phyloP scores from a whole-genome alignment of 2,888 invertebrate genomes.

The Lithophane semibrunnea region DNA sequence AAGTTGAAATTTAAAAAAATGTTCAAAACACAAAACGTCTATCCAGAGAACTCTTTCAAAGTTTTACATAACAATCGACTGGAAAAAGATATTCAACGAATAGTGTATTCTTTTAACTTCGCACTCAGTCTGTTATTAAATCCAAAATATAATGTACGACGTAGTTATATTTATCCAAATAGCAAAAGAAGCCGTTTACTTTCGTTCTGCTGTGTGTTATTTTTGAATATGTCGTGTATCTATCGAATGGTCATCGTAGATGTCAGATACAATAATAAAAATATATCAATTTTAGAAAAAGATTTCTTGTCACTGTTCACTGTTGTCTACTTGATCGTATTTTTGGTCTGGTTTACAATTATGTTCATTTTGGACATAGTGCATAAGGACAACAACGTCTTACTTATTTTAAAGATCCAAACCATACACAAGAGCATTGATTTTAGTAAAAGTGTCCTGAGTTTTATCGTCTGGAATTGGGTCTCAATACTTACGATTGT shows the following conservation, averaged over 20 bases:
- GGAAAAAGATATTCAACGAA: neutral
- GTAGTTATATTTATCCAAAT: conserved; percentile 31
- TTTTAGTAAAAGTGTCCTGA: too few relatives aligned
- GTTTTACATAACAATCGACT: neutral
- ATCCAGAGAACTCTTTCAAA: neutral
- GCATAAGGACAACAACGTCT: conserved; percentile 17
- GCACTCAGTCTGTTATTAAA: neutral
- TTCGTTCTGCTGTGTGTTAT: conserved; percentile 10
- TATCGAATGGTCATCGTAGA: neutral
- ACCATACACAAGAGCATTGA: too few relatives aligned
- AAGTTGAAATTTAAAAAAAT: neutral
- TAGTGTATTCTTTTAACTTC: neutral
- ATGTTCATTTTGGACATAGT: conserved; percentile 20
- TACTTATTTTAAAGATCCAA: conserved; percentile 39
- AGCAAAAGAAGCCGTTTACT: conserved; percentile 1
- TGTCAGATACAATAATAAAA: neutral
- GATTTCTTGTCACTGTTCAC: neutral
- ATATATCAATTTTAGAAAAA: conserved; percentile 19
- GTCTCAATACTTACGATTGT: conserved; percentile 6
- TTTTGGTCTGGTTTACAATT: neutral
- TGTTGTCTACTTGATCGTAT: neutral
- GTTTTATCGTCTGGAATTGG: conserved; percentile 36
- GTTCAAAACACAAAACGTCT: neutral
- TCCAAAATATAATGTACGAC: neutral
- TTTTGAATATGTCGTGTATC: neutral